Base-by-base conservation (phyloP, 2,888 invertebrate genomes). In the Protophormia terraenovae region DNA sequence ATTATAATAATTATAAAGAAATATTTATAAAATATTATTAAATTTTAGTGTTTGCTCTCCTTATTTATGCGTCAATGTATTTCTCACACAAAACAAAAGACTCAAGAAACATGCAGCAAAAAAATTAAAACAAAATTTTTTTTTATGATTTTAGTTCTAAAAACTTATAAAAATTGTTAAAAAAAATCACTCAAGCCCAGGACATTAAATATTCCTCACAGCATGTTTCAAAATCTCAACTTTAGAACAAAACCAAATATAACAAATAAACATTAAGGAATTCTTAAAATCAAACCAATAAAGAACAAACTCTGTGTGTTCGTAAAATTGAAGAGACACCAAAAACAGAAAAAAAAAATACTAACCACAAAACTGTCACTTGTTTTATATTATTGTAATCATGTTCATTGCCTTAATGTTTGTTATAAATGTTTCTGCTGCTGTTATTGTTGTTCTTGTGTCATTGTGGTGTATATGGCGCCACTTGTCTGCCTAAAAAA, bases 311-410 rank as follows among this genome's bases (percentile, higher is more conserved):
- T 14, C 35, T 66, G 76, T 71, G 76, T 71, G 76, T 80, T 66
- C 67, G 16, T n/a, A n/a, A n/a, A n/a, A n/a, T n/a, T n/a, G n/a
- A n/a, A 53, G 29, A 60, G 45, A 29, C 47, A 76, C 29, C 22
- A 45, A n/a, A n/a, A n/a, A 32, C 19, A 32, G 0, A 35, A 16
- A 12, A 66, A 10, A n/a, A 64, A 75, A 60, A 50, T 27, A 66
- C 22, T 75, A 75, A 85, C 85, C 85, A 82, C 85, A 82, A 85
- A 85, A 85, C 85, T 85, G 85, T 85, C 85, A 85, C 82, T 85
- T 71, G 75, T 71, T 82, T 81, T 64, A 80, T 82, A 78, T 64
- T 78, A 78, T 85, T 75, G 78, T 69, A 69, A 82, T 64, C 81
- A 85, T 85, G 77, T 69, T 67, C 69, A 64, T 64, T 75, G 81